These are phyloP conservation scores for Sialia sialis DNA, from an alignment of 2,113 vertebrate species.

Conservation along the genomic window DNA sequence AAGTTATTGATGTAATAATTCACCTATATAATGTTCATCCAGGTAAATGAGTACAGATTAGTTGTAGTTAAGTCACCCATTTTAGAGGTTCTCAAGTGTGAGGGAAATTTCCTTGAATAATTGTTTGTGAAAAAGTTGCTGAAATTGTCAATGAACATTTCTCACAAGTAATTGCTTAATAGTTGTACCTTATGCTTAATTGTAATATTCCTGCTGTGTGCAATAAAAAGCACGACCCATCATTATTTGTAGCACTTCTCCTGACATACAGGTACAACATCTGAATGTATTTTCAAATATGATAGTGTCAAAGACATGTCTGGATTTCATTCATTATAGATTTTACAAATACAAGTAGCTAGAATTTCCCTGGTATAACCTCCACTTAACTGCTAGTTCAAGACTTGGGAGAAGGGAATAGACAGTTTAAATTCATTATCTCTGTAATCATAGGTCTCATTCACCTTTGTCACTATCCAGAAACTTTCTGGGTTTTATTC, in stretches of 20 bases:
- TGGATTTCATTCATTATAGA: not conserved
- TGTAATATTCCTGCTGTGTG: not conserved
- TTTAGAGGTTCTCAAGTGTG: not conserved
- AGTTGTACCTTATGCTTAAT: not conserved
- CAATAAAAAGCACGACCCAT: not conserved
- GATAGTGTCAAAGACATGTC: not conserved
- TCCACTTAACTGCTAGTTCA: not conserved
- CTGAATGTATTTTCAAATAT: not conserved
- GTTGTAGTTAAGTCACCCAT: not conserved
- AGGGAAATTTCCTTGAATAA: not conserved
- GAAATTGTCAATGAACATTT: not conserved
- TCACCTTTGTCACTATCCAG: not conserved
- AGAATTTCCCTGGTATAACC: not conserved
- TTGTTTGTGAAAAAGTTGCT: not conserved
- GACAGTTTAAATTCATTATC: not conserved
- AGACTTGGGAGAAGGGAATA: not conserved
- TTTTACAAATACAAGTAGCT: not conserved
- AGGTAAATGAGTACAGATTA: not conserved
- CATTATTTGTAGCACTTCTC: not conserved
- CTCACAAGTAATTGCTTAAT: not conserved
- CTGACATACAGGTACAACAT: rapidly evolving
- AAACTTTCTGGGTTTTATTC: not conserved
- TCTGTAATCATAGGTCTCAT: not conserved
- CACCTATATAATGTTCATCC: not conserved
- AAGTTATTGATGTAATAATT: not conserved